These are phyloP conservation scores for Torymus texanus DNA, from an alignment of 2,888 invertebrate species.

Conservation along the genomic window DNA sequence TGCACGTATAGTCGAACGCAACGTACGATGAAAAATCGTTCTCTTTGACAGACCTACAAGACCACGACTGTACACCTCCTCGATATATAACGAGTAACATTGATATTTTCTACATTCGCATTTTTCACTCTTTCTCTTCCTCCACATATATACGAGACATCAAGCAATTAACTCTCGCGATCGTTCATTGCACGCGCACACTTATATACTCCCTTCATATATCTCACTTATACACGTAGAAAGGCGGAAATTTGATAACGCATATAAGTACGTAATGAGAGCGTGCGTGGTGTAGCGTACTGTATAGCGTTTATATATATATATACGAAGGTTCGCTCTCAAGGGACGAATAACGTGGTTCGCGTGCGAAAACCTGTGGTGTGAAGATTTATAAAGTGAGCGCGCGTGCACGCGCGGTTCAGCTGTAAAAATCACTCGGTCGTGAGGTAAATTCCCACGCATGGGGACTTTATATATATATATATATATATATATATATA, in stretches of 20 bases:
- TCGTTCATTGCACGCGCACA: no score
- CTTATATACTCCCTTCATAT: no score
- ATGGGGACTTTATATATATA: no score
- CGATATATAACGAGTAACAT: slow-evolving; percentile 1
- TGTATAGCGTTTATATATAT: background rate
- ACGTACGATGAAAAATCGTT: background rate
- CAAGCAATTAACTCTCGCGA: no score
- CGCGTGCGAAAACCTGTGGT: slow-evolving; percentile 8
- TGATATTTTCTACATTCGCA: background rate
- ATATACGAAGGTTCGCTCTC: background rate
- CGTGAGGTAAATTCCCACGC: slow-evolving; percentile 32
- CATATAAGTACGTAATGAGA: background rate
- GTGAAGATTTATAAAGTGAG: slow-evolving; percentile 43
- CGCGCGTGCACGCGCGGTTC: slow-evolving; percentile 18
- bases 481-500: no score
- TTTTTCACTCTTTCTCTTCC: no score
- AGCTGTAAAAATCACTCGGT: slow-evolving; percentile 43
- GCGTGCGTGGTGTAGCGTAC: no score
- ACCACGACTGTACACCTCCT: no score
- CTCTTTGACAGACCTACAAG: background rate
- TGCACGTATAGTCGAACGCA: background rate
- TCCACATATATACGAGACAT: no score
- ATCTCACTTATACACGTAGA: no score
- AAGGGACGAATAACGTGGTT: slow-evolving; percentile 24
- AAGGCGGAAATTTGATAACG: slow-evolving; percentile 16